These are phyloP conservation scores for Megaceryle maxima DNA, from an alignment of 2,113 vertebrate species.

Conservation along the genomic window DNA sequence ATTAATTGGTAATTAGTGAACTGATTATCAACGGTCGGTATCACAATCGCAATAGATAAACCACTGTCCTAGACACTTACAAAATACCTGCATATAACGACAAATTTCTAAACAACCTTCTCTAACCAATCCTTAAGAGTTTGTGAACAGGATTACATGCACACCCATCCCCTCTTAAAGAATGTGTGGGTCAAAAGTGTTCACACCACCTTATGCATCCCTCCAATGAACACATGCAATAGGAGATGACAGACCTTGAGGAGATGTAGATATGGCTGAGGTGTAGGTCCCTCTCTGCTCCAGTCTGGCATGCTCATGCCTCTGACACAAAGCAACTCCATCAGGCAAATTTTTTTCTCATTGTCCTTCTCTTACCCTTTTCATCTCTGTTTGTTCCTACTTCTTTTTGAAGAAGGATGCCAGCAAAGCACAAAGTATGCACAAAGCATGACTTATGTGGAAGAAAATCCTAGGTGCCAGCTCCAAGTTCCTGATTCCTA, in stretches of 20 bases:
- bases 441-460: not conserved
- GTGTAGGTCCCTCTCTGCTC: not conserved
- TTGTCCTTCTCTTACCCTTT: not conserved
- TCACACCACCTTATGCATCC: not conserved
- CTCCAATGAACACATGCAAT: not conserved
- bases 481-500: not conserved
- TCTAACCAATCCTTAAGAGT: not conserved
- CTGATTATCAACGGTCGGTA: not conserved
- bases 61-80: not conserved
- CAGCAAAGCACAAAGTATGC: not conserved
- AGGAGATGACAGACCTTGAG: accelerated
- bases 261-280: accelerated
- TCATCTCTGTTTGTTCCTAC: not conserved
- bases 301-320: accelerated
- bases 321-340: not conserved
- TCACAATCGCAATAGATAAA: not conserved
- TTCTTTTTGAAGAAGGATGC: not conserved
- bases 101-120: not conserved
- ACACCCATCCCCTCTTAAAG: accelerated
- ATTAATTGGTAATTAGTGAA: not conserved
- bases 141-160: not conserved
- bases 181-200: not conserved
- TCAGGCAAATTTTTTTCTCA: not conserved
- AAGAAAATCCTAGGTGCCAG: not conserved
- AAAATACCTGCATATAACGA: not conserved